Conservation (phyloP, 92 coral and sea anemone species). For the Porites divaricata region DNA sequence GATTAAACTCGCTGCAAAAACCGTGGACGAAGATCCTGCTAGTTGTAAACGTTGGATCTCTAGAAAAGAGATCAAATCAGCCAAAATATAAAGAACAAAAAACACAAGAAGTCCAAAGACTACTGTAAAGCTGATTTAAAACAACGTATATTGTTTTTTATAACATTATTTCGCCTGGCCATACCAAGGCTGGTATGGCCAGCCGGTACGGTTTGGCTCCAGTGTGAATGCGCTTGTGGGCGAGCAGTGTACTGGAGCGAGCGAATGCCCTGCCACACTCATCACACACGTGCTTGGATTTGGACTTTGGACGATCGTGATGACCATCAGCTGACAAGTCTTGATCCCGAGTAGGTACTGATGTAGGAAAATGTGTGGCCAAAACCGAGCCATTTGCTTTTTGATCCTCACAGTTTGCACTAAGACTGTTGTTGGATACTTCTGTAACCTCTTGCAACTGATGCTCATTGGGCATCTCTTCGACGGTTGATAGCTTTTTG, state of each 20-base stretch:
- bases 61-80: no score
- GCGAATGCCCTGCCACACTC: slow-evolving; percentile 80
- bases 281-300: slow-evolving; percentile 66
- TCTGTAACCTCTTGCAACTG: neutral
- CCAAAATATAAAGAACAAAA: no score
- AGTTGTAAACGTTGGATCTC: no score
- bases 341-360: neutral
- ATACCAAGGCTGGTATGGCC: no score
- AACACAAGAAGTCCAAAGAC: no score
- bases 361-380: neutral
- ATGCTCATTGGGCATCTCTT: neutral
- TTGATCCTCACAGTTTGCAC: neutral
- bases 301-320: slow-evolving; percentile 25
- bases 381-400: neutral
- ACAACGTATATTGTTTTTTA: no score
- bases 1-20: no score
- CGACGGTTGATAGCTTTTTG: neutral
- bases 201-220: slow-evolving; percentile 85
- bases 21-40: no score
- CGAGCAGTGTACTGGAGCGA: slow-evolving; percentile 79
- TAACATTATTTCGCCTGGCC: no score
- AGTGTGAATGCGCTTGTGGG: slow-evolving; percentile 77
- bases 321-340: neutral
- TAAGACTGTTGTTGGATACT: neutral
- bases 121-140: no score